Base-by-base conservation (phyloP, 2,888 invertebrate species). In the Netelia fuscicornis region DNA sequence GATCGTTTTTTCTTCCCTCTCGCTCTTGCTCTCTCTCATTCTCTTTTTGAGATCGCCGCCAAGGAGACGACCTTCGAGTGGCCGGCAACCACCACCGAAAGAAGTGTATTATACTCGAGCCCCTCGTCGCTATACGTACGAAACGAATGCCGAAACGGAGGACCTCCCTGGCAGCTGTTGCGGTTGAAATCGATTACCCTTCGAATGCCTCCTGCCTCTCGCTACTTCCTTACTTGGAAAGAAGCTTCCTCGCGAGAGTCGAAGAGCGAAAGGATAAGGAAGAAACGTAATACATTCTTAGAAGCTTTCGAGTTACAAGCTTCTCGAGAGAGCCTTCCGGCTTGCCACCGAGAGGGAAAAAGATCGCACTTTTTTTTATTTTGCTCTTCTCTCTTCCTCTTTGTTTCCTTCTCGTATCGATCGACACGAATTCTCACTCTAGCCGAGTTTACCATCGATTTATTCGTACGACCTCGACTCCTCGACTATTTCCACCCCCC, bases 131-230 rank as follows among this genome's bases (percentile, higher is more conserved):
- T 23, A 23, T 79, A 52, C 54, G 17, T 64, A 56, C 56, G 37
- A 79, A 10, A 48, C 11, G 13, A 64, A 72, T 54, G 64, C 11
- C 72, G 74, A 70, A 78, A 75, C 64, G 42, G 70, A 81, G 78
- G 72, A 64, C 65, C 54, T 71, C 60, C 54, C 74, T 75, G 74
- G 84, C 84, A 81, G 81, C 78, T 85, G 81, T 75, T 85, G 84
- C 74, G 84, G 84, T 78, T 81, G 72, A 78, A 81, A 85, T 85
- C 84, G 84, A 85, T 81, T 85, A 79, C 64, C 70, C 77, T 74
- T 44, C 74, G 78, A 81, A 62, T 71, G 78, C 56, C 65, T 25
- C 48, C 20, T 8, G 11, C 10, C 75, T 81, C 68, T 54, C 20
- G 75, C 64, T 77, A 58, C 64, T 58, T 48, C 10, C 64, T 42